These are phyloP conservation scores for Aviceda subcristata DNA, from an alignment of 2,113 vertebrate species.

Conservation along the genomic window DNA sequence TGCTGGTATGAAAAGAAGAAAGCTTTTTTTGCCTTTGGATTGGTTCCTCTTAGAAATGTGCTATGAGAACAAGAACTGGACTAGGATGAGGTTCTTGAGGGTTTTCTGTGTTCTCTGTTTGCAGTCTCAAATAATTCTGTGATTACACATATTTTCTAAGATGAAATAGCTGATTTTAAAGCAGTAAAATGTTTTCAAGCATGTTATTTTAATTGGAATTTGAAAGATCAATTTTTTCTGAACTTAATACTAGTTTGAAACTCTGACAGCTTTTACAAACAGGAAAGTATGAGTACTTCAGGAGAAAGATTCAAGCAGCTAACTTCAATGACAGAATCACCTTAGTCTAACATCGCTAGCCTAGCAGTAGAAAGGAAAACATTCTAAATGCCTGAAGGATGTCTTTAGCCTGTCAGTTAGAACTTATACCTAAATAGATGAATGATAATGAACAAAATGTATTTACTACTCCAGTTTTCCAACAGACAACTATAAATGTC, in stretches of 20 bases:
- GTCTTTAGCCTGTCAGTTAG: not conserved
- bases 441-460: not conserved
- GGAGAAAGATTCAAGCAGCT: not conserved
- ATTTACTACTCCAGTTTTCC: not conserved
- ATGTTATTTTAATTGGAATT: not conserved
- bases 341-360: not conserved
- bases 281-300: not conserved
- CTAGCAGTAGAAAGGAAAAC: not conserved
- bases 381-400: not conserved
- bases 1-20: not conserved
- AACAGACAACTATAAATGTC: not conserved
- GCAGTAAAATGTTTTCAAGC: not conserved
- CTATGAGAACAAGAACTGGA: not conserved
- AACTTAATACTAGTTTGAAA: not conserved
- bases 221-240: not conserved
- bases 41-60: not conserved
- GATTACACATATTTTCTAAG: not conserved
- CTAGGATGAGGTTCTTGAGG: not conserved
- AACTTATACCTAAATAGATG: not conserved
- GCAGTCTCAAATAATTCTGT: constrained; percentile 22
- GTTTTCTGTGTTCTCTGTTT: not conserved
- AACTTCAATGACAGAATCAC: not conserved
- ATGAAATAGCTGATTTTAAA: constrained; percentile 17
- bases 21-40: not conserved
- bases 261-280: not conserved